Conservation (phyloP, 2,113 vertebrate genomes). For the Seriola quinqueradiata region DNA sequence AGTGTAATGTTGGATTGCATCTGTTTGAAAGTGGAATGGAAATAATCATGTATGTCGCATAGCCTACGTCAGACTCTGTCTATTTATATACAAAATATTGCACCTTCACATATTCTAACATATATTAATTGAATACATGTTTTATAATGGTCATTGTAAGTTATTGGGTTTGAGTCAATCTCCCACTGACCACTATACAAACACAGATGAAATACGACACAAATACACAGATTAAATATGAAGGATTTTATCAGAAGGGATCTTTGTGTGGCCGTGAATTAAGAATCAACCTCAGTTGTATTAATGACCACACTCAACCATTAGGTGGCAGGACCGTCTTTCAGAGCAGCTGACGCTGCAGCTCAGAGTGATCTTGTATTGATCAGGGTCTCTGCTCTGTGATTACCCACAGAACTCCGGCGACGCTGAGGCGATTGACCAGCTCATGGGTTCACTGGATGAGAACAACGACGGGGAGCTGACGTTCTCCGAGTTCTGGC, state of each 20-base stretch:
- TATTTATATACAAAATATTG: not conserved
- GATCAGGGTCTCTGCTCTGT: constrained; percentile 36
- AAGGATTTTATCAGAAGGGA: not conserved
- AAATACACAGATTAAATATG: not conserved
- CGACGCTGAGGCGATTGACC: constrained; percentile 72
- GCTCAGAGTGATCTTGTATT: constrained; percentile 1
- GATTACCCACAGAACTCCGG: constrained; percentile 74
- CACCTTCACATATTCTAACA: not conserved
- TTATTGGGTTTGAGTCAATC: too few relatives aligned
- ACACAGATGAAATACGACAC: not conserved
- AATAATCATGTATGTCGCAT: not conserved
- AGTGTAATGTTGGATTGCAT: not conserved
- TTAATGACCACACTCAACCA: constrained; percentile 46
- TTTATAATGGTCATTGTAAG: not conserved
- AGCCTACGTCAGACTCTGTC: not conserved
- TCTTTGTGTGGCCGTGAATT: not conserved
- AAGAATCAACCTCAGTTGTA: not conserved
- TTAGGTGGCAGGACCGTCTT: constrained; percentile 70
- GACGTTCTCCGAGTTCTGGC: constrained; percentile 86
- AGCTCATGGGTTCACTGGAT: constrained; percentile 84
- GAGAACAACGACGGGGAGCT: constrained; percentile 84
- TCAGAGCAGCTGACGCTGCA: constrained; percentile 10
- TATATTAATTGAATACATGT: not conserved
- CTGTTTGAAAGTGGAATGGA: not conserved
- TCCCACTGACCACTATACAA: too few relatives aligned